phyloP scores from a whole-genome alignment of 1,140 invertebrate species.

The Colletes latitarsis region DNA sequence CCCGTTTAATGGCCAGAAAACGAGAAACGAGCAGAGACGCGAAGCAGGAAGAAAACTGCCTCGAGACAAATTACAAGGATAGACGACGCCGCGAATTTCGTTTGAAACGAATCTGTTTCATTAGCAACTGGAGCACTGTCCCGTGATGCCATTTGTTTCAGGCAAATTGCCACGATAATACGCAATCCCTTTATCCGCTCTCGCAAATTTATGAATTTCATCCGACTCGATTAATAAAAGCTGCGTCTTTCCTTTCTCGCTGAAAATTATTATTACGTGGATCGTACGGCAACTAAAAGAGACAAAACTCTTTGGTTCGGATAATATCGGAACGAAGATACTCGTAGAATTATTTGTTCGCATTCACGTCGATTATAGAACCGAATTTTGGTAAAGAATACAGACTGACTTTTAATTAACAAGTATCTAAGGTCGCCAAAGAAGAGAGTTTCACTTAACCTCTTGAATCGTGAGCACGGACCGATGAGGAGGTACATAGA shows the following conservation, averaged over 20 bases:
- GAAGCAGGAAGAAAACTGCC: too few species aligned
- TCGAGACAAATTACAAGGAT: background rate
- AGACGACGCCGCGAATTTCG: background rate
- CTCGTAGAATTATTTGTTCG: too few species aligned
- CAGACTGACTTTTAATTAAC: too few species aligned
- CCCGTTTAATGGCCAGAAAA: too few species aligned
- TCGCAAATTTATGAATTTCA: background rate
- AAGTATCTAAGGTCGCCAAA: too few species aligned
- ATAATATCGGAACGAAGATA: too few species aligned
- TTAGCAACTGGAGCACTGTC: too few species aligned
- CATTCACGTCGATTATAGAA: too few species aligned
- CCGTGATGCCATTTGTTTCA: background rate
- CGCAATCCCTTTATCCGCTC: background rate
- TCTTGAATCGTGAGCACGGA: constrained; percentile 90
- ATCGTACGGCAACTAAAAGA: too few species aligned
- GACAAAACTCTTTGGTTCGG: too few species aligned
- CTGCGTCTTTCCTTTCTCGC: background rate
- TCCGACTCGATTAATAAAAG: constrained; percentile 3
- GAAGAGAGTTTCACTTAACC: constrained; percentile 71
- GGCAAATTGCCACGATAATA: background rate
- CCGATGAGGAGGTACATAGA: constrained; percentile 83
- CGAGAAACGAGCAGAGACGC: too few species aligned
- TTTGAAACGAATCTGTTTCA: background rate
- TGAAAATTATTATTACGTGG: background rate
- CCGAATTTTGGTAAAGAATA: too few species aligned